These are phyloP conservation scores for Eucera pruinosa DNA, from an alignment of 2,888 invertebrate genomes.

Conservation along the genomic window DNA sequence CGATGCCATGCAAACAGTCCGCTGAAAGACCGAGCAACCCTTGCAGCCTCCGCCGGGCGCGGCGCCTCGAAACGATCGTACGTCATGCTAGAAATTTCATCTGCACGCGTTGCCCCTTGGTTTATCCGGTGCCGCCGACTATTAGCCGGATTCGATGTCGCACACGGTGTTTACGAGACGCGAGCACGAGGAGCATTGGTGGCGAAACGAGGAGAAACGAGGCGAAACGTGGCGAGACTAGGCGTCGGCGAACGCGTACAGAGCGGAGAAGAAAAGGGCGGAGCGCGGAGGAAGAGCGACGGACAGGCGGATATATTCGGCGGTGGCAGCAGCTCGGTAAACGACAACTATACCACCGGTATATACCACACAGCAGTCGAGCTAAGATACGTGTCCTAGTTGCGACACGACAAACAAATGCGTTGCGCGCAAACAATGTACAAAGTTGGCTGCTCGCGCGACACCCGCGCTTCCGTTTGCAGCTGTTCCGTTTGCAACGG, in stretches of 20 bases:
- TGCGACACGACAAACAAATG: constrained; percentile 37
- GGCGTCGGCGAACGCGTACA: no score
- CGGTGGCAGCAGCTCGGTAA: constrained; percentile 18
- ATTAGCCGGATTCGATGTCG: no score
- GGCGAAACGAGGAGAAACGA: no score
- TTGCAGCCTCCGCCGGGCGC: constrained; percentile 10
- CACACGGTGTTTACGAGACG: no score
- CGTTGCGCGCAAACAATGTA: constrained; percentile 13
- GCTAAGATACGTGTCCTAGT: constrained; percentile 25
- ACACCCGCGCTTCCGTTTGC: not conserved
- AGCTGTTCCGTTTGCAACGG: not conserved
- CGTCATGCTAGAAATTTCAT: no score
- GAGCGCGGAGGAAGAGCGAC: not conserved
- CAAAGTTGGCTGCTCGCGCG: constrained; percentile 9
- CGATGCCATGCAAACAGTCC: constrained; percentile 37
- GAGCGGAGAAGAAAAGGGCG: not conserved
- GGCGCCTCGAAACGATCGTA: no score
- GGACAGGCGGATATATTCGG: constrained; percentile 30
- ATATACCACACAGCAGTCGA: not conserved
- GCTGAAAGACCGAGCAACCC: constrained; percentile 15
- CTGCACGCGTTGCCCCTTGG: no score
- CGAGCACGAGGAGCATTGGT: no score
- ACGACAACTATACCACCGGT: constrained; percentile 17
- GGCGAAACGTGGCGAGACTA: no score
- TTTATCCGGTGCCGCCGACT: no score